A percentile compares a stretch with the other conserved stretches of the same genome.
phyloP scores from a whole-genome alignment of 2,113 vertebrate genomes.

The Macrotus californicus region DNA sequence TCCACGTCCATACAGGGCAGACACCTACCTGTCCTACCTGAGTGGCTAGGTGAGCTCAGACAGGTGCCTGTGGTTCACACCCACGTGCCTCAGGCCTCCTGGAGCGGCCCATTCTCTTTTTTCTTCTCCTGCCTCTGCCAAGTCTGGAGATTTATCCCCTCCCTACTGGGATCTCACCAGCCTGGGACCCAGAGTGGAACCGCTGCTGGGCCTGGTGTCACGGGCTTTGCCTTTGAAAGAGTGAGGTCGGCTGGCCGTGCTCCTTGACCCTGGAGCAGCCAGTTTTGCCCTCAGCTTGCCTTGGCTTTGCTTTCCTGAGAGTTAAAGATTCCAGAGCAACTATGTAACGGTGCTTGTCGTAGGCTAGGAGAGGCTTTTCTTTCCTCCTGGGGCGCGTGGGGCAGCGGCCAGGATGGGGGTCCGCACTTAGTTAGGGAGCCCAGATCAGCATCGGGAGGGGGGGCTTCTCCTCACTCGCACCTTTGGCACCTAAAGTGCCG shows the following conservation, averaged over 20 bases:
- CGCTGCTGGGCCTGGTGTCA: background rate
- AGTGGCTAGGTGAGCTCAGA: background rate
- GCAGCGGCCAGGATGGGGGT: background rate
- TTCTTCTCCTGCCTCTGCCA: background rate
- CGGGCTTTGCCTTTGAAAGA: background rate
- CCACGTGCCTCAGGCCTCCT: background rate
- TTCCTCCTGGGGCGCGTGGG: background rate
- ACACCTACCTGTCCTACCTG: background rate
- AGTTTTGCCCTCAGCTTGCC: background rate
- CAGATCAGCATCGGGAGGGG: background rate
- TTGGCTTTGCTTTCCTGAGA: background rate
- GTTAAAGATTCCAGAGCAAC: background rate
- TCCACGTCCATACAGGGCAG: rapidly evolving
- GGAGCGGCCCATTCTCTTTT: no score
- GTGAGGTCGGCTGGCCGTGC: background rate
- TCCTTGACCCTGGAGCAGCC: background rate
- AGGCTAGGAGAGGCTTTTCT: background rate
- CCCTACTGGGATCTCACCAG: background rate
- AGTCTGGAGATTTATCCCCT: background rate
- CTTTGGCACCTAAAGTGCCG: background rate
- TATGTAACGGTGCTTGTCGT: background rate
- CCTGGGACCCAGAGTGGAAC: background rate
- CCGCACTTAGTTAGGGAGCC: background rate
- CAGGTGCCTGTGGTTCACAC: background rate
- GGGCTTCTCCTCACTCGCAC: rapidly evolving